Conservation (phyloP, 2,113 vertebrate genomes). For the Phalacrocorax aristotelis region DNA sequence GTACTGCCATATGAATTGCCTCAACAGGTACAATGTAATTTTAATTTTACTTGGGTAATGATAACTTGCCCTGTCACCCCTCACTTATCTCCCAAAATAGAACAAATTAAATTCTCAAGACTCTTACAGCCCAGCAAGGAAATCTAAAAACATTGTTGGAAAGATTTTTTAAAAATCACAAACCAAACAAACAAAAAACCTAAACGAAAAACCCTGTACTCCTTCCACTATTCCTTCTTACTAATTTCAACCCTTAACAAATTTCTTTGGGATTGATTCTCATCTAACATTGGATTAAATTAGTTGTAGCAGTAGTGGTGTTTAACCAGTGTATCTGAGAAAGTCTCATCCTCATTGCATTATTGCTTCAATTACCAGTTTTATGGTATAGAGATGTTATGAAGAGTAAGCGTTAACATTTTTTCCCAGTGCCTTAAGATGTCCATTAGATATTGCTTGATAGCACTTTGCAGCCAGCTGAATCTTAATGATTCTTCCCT, state of each 20-base stretch:
- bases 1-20: background rate
- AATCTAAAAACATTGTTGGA: background rate
- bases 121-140: background rate
- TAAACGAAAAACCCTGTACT: background rate
- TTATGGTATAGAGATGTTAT: rapidly evolving
- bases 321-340: background rate
- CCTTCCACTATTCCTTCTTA: background rate
- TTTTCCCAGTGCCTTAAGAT: background rate
- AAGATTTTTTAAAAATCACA: background rate
- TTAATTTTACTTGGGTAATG: background rate
- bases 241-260: background rate
- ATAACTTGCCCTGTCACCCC: background rate
- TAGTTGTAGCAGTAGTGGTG: background rate
- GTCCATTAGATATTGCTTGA: rapidly evolving
- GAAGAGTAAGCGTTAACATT: background rate
- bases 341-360: background rate
- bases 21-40: background rate
- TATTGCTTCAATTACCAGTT: background rate
- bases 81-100: background rate
- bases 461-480: background rate
- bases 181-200: background rate
- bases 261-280: background rate
- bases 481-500: slow-evolving; percentile 10
- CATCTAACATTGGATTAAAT: background rate
- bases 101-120: background rate